Evolutionary conservation across 1,140 invertebrate genomes (phyloP), one percentile per base, ranked within the genome.

Genomic region (Venustaconcha ellipsiformis): DNA sequence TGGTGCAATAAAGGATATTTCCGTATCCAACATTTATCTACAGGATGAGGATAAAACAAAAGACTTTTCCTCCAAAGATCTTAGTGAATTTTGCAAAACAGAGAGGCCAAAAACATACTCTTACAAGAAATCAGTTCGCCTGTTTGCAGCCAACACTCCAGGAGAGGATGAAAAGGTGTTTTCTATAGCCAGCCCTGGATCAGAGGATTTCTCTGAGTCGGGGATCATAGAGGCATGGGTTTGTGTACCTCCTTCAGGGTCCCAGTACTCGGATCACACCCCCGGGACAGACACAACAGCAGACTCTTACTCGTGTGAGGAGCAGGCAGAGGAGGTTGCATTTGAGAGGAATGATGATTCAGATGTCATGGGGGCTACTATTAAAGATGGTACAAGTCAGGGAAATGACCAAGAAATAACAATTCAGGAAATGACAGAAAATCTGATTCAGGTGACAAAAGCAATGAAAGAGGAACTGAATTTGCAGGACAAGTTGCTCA

Each of bases 1-100:
- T 79, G 84, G 84, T 17, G 55, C 80, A 13, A 82, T 85, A 14
- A 85, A 85, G 71, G 80, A 84, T 67, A 60, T 85, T 3, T 78
- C 78, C 26, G 83, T 85, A 12, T 78, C 78, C 15, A 85, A 85
- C 70, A 83, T 85, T 20, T 64, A 74, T 48, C 64, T 80, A 6
- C 62, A 73, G 14, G 84, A 85, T 59, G 57, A 67, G 13, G 83
- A 85, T 64, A 85, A 85, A 68, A 85, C 80, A 13, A 78, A 78
- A 60, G 65, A 79, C 37, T 85, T 85, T 72, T 20, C 67, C 13
- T 72, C 76, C 30, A 82, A 82, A 74, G 80, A 81, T 71, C 68
- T 81, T 2, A 76, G 65, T 55, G 71, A 70, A 65, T 62, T 76
- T 37, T 30, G 58, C 1, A 78, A 77, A 58, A 62, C 37, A 48